Evolutionary conservation across 2,888 invertebrate genomes (phyloP).

Genomic region (Tetanocera ferruginea): DNA sequence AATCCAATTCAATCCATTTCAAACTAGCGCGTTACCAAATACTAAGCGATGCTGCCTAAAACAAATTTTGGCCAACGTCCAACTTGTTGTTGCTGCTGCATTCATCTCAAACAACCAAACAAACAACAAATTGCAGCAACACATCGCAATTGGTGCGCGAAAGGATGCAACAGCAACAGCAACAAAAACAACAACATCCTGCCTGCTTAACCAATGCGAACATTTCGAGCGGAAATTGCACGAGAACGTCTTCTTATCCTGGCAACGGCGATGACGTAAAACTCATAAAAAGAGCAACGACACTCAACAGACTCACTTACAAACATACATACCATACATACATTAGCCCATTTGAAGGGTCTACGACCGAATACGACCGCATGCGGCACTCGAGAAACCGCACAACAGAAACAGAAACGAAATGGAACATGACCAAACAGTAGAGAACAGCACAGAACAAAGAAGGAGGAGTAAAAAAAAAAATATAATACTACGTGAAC

Average conservation of each 20-base stretch:
- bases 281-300: slow-evolving; percentile 45
- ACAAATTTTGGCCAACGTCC: slow-evolving; percentile 39
- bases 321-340: not conserved
- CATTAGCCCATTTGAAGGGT: slow-evolving; percentile 25
- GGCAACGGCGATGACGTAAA: slow-evolving; percentile 32
- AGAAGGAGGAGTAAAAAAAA: too few species aligned
- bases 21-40: slow-evolving; percentile 12
- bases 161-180: slow-evolving; percentile 7
- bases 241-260: slow-evolving; percentile 38
- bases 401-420: not conserved
- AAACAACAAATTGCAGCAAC: slow-evolving; percentile 32
- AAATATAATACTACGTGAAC: not conserved
- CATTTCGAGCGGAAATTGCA: slow-evolving; percentile 39
- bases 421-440: not conserved
- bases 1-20: slow-evolving; percentile 28
- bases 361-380: slow-evolving; percentile 33
- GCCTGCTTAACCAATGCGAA: not conserved
- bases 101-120: slow-evolving; percentile 29
- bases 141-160: slow-evolving; percentile 22
- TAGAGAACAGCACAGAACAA: not conserved
- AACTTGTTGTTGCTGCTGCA: slow-evolving; percentile 28
- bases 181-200: slow-evolving; percentile 9
- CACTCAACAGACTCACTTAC: slow-evolving; percentile 23
- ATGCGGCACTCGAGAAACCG: slow-evolving; percentile 26
- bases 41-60: slow-evolving; percentile 23